Base-by-base conservation (phyloP, 37 sponge, comb jelly and placozoan genomes). In the Oscarella lobularis region DNA sequence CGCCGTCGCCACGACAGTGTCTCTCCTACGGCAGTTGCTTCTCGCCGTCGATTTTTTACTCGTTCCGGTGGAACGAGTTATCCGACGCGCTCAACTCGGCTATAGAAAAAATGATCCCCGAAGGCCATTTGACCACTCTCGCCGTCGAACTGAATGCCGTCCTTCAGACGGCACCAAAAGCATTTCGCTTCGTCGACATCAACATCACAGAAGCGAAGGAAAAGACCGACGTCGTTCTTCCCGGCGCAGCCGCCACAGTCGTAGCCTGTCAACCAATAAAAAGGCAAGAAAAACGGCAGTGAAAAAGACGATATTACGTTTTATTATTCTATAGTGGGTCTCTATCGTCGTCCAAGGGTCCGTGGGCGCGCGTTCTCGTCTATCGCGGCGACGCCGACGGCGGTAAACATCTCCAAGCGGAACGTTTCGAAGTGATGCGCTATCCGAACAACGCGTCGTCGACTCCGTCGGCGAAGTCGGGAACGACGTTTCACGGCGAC, bases 371-470 rank as follows among this genome's bases (percentile, higher is more conserved):
- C 34, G 74, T 87, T n/a, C 78, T 82, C 55, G 80, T 79, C 72
- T 92, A 85, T 67, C 55, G 67, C 29, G 86, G 89, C 38, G 88
- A 83, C 2, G 83, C 83, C 40, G 83, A 73, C 60, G 95, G 95
- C 36, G 41, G 77, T n/a, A 80, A 81, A 33, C 88, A 85, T 65
- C 55, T 87, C 6, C 88, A 85, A 41, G 20, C 60, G 14, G 60
- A 48, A 20, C 60, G 60, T 48, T 48, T 48, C 20, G 98, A 96
- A 66, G 90, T 96, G 35, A 76, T 80, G 30, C 87, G 88, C 41
- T 96, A 92, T 78, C 98, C 98, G 37, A 83, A 83, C 39, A 81
- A 83, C 70, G 75, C 84, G 36, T 54, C 74, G 20, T 48, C 60
- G 14, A 48, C 20, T 9, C 60, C 60, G 20, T 48, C 60, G 20